Evolutionary conservation across 2,113 vertebrate genomes (phyloP), one percentile per base, ranked within the genome.

Genomic region (Rhombomys opimus): DNA sequence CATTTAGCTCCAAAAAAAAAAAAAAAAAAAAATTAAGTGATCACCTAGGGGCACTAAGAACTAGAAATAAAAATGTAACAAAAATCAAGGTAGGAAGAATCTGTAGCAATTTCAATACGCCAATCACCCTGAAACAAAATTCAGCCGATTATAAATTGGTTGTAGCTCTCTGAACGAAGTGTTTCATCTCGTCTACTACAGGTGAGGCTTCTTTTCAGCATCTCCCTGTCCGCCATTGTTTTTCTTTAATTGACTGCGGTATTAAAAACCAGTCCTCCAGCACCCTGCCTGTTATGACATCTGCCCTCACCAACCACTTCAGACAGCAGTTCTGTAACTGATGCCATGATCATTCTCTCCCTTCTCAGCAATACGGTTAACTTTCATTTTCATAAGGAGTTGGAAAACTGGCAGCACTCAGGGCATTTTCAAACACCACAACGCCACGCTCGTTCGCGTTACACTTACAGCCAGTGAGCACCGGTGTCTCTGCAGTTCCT

Each of bases 91-190:
- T 23, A 32, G 20, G 61, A 82, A 35, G 78, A 57, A 82, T 59
- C 54, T 35, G 54, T 82, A 82, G 27, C 35, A 81, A 61, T 17
- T 89, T 72, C 70, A 95, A 70, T 18, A 93, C 86, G 27, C 23
- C 73, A 86, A 78, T 72, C 23, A 85, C 27, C 0, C 77, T 35
- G 63, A 94, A 75, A 95, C 94, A 96, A 91, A 93, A 92, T 30
- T 57, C 78, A 50, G 0, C 76, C 87, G 59, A 38, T 67, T 87
- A 65, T 90, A 95, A 95, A 89, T 0, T 35, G 63, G 90, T 46
- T 75, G 41, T 9, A 63, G 78, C 87, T 78, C 75, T 85, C 78
- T 86, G 30, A 81, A 81, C 59, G 54, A 82, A 82, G 18, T 85
- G 7, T 96, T 95, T 93, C 5, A 80, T 94, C 65, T 84, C 75